Evolutionary conservation across 2,113 vertebrate species (phyloP), one percentile per base, ranked within the genome.

Genomic region (Cebidichthys violaceus): DNA sequence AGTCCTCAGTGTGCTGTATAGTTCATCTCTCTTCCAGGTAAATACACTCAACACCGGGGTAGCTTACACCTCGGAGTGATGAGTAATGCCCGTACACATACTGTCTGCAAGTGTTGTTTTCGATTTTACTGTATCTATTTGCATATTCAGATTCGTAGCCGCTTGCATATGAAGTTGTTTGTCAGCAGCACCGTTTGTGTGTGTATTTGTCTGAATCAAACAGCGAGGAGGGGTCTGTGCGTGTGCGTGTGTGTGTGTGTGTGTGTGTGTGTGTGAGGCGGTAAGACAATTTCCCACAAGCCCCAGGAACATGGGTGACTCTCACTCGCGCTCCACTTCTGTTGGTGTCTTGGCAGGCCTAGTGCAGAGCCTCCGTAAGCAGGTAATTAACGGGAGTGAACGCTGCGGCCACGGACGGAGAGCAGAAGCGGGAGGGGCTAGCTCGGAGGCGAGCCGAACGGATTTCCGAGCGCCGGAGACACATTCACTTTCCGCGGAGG

Each of bases 311-410:
- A 74, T 33, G 68, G 71, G 75, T 68, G 71, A 86, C 77, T 78
- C 82, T 85, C 57, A 18, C 70, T 78, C 69, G 41, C 52, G 9
- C 77, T 79, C 76, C 80, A 75, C 69, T 86, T 79, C 79, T 90
- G 86, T 39, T 83, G 82, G 61, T 41, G 83, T 75, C 67, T 84
- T 83, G 85, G 88, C 89, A 88, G 89, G 75, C 66, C 81, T 43
- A 71, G 81, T 80, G 86, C 72, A 61, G 72, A 90, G 85, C 79
- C 75, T 86, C 74, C 75, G 77, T 82, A 81, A 88, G 86, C 89
- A 91, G 88, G 90, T 93, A 91, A 93, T 90, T 88, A 89, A 93
- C 81, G 88, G 79, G 71, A 89, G 84, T 80, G 60, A 88, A 70
- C 69, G 33, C 64, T 80, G 82, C 81, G 85, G 80, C 81, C 64